Evolutionary conservation across 2,888 invertebrate genomes (phyloP).

Genomic region (Oithona nana): DNA sequence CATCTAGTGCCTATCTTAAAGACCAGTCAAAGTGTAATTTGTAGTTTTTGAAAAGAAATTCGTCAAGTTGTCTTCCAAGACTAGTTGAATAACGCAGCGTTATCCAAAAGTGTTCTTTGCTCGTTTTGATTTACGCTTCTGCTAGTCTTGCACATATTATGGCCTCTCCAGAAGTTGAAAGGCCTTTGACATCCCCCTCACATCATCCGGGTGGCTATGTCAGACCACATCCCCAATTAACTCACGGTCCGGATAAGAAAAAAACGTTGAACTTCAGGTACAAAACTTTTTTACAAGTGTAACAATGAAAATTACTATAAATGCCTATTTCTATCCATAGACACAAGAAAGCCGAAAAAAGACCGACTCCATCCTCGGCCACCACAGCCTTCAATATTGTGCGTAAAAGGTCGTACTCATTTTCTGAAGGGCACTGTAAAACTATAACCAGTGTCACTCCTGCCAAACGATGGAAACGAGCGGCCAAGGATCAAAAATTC

Average conservation of each 20-base stretch:
- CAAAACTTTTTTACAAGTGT: background rate
- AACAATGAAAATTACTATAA: too few species aligned
- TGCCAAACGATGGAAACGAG: background rate
- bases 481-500: slow-evolving; percentile 40
- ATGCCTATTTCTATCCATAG: too few species aligned
- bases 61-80: too few species aligned
- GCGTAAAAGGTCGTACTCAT: slow-evolving; percentile 13
- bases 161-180: background rate
- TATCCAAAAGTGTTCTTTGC: too few species aligned
- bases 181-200: background rate
- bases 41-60: too few species aligned
- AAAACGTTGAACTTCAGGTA: background rate
- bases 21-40: too few species aligned
- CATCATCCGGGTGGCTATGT: background rate
- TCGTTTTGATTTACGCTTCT: too few species aligned
- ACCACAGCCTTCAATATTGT: background rate
- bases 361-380: too few species aligned
- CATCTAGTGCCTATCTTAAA: too few species aligned
- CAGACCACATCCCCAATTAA: background rate
- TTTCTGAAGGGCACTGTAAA: slow-evolving; percentile 8
- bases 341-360: too few species aligned
- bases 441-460: background rate
- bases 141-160: too few species aligned
- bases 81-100: too few species aligned
- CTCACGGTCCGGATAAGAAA: background rate